Base-by-base conservation (phyloP, 2,888 invertebrate genomes). In the Apodemia hepburni region DNA sequence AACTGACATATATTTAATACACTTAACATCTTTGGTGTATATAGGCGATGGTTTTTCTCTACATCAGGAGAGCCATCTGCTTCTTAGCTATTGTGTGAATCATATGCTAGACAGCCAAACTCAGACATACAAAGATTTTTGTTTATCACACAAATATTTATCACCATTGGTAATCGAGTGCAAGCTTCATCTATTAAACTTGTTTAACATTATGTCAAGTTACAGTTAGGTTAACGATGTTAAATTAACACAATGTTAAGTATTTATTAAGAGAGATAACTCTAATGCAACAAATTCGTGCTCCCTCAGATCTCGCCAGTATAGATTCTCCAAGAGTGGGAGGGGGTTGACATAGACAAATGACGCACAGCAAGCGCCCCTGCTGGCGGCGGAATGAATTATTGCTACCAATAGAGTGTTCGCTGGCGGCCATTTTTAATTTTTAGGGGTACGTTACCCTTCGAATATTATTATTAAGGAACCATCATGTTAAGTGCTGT, bases 391-490 rank as follows among this genome's bases (percentile, higher is more conserved):
- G 81, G 83, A 75, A 87, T 90, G 91, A 90, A 73, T 86, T 86
- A 91, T 85, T 68, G 79, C 85, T 78, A 80, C 89, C 91, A 89
- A 90, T 90, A 88, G 90, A 81, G 80, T 82, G 81, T 79, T 78
- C 80, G 79, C 79, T 71, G 75, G 85, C 87, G 80, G 90, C 90
- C 90, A 91, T 91, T 89, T 90, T 91, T 90, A 88, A 90, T 90
- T 90, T 87, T 88, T 85, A 86, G 85, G 90, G 89, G 88, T 83
- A 81, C 78, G 73, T 79, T 80, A 83, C 87, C 89, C 88, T 80
- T 80, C 73, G 71, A 69, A 70, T 73, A 78, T 79, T 84, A 80
- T 81, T 84, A 83, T 84, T 85, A 82, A 66, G 63, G 62, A 67
- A 60, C 66, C 65, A 64, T 64, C 57, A 63, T 49, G 54, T 29